Base-by-base conservation (phyloP, 1,140 invertebrate genomes). In the Drosophila nannoptera region DNA sequence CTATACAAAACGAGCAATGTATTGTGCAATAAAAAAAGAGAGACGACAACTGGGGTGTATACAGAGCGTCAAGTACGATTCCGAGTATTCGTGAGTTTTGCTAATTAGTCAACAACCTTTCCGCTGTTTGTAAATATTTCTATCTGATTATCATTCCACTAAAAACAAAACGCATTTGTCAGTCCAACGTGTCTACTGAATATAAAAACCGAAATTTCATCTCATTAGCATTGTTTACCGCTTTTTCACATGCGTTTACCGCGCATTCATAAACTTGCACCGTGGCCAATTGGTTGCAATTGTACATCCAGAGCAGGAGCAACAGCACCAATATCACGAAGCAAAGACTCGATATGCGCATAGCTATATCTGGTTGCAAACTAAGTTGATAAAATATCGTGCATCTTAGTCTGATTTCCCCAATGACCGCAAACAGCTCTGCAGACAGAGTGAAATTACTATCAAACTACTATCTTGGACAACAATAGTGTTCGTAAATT, bases 51-150 rank as follows among this genome's bases (percentile, higher is more conserved):
- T 16, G 35, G 46, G 36, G 35, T 8, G 4, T 16, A 7, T 45
- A 4, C 9, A 35, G 2, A 54, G 11, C 5, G 40, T 43, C 36
- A 36, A 46, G 48, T 64, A 49, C 40, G n/a, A 45, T 43, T 54
- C 45, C 52, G 56, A 42, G 54, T 75, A 62, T 70, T 76, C 73
- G 69, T 76, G 68, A 65, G 52, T 75, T 75, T 80, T 86, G 70
- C 73, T 84, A 84, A 84, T 86, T 80, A 84, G 64, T 66, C 64
- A 86, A 78, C 81, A 80, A 86, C 52, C 65, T 54, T 60, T 49
- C 78, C 66, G 71, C 73, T 75, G 63, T 55, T 64, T 11, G 22
- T 22, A 3, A 22, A 22, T 22, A 22, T 22, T 22, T 22, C 1
- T 22, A 3, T 22, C 7, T 14, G 16, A n/a, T 12, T 56, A 7